Evolutionary conservation across 2,888 invertebrate genomes (phyloP).

Genomic region (Stegophylla sp.): DNA sequence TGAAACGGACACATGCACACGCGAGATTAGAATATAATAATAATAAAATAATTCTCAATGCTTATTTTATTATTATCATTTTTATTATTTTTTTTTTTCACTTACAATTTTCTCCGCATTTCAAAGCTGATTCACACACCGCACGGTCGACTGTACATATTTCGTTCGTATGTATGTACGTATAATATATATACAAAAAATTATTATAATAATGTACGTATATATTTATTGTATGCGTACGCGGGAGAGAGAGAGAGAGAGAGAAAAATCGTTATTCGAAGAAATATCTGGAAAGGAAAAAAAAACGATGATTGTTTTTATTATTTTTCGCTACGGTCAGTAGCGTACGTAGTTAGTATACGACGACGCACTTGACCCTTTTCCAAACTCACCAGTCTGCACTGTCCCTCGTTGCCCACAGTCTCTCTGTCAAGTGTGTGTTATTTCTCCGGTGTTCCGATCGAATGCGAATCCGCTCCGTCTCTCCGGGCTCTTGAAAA

Average conservation of each 20-base stretch:
- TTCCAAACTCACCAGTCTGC: neutral
- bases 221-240: neutral
- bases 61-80: conserved; percentile 10
- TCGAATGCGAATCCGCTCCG: neutral
- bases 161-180: too few species aligned
- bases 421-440: neutral
- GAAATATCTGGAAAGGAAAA: neutral
- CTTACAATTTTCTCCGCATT: neutral
- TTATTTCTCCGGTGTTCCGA: neutral
- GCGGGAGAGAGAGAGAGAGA: too few species aligned
- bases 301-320: neutral
- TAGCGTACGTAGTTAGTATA: neutral
- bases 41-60: conserved; percentile 17
- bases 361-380: conserved; percentile 1
- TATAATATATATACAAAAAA: too few species aligned
- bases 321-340: neutral
- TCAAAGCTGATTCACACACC: neutral
- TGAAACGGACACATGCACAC: conserved; percentile 27
- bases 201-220: neutral
- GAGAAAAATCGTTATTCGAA: neutral
- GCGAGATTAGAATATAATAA: conserved; percentile 43
- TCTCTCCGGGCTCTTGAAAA: neutral
- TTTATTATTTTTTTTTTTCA: neutral
- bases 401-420: neutral
- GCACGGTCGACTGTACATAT: neutral